Conservation (phyloP, 1,140 invertebrate genomes). For the Drosophila bocqueti region DNA sequence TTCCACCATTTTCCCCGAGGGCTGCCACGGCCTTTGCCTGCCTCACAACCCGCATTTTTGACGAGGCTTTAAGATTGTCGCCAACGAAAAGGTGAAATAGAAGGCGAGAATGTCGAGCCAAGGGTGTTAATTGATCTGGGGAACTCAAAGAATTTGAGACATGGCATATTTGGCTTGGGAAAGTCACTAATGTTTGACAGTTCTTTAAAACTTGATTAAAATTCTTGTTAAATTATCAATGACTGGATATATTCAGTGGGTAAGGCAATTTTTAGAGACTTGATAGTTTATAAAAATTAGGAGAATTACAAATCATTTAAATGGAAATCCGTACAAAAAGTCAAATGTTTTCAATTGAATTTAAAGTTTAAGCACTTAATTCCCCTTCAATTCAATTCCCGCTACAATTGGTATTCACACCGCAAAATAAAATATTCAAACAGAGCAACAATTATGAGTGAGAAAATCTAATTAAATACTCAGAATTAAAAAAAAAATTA, state of each 20-base stretch:
- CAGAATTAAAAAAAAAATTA: constrained; percentile 5
- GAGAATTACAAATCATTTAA: not conserved
- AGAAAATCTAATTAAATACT: constrained; percentile 39
- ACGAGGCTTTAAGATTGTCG: constrained; percentile 54
- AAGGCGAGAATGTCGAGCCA: constrained; percentile 23
- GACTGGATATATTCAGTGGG: too few species aligned
- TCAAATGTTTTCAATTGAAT: constrained; percentile 13
- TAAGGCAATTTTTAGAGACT: not conserved
- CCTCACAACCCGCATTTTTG: constrained; percentile 54
- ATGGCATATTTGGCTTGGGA: not conserved
- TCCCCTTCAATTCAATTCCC: constrained; percentile 2
- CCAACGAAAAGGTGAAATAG: constrained; percentile 27
- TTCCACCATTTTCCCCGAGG: constrained; percentile 19
- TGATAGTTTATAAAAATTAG: not conserved
- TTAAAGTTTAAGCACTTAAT: not conserved
- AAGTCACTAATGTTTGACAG: not conserved
- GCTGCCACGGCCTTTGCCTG: constrained; percentile 2
- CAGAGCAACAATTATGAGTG: constrained; percentile 12
- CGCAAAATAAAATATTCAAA: constrained; percentile 21
- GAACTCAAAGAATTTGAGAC: constrained; percentile 29
- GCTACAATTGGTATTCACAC: not conserved
- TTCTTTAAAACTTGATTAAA: not conserved
- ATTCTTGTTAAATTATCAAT: not conserved
- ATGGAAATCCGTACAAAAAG: not conserved
- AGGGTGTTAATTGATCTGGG: constrained; percentile 43